Evolutionary conservation across 2,797 vertebrate species (phyloP), one percentile per base, ranked within the genome.

Genomic region (Pseudomugil gertrudae): DNA sequence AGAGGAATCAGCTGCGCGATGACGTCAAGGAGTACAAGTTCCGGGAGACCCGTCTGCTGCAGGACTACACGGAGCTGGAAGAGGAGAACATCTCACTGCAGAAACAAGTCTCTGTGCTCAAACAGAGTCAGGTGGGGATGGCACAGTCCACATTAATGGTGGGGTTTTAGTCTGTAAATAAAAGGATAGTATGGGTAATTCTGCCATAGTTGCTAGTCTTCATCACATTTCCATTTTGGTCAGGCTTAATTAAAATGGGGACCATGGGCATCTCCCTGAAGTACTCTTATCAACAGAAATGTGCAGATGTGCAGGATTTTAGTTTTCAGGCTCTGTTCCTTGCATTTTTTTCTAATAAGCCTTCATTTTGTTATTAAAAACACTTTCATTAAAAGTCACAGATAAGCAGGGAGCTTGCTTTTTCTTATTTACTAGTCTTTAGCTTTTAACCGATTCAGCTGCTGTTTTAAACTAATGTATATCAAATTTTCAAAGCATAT

Each of bases 21-120:
- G 97, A 99, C 87, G 95, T 98, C 88, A 99, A 99, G 87, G 98
- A 99, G 81, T 98, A 98, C 84, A 98, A 99, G 89, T 97, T 99
- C 90, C 90, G 95, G 55, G 98, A 99, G 90, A 92, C 96, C 0
- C 96, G 97, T 48, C 92, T 98, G 79, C 93, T 99, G 78, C 98
- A 99, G 92, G 98, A 99, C 93, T 99, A 96, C 88, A 97, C 95
- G 0, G 98, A 99, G 85, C 94, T 99, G 57, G 98, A 99, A 85
- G 98, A 99, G 85, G 98, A 99, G 90, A 99, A 99, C 92, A 99
- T 99, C 90, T 95, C 95, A 17, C 92, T 99, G 69, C 98, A 99
- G 94, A 99, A 99, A 84, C 97, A 99, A 80, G 97, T 99, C 45
- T 98, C 96, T 45, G 73, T 95, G 76, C 94, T 99, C 72, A 96